Conservation (phyloP, 2,888 invertebrate genomes). For the Phanerotoma sp. region DNA sequence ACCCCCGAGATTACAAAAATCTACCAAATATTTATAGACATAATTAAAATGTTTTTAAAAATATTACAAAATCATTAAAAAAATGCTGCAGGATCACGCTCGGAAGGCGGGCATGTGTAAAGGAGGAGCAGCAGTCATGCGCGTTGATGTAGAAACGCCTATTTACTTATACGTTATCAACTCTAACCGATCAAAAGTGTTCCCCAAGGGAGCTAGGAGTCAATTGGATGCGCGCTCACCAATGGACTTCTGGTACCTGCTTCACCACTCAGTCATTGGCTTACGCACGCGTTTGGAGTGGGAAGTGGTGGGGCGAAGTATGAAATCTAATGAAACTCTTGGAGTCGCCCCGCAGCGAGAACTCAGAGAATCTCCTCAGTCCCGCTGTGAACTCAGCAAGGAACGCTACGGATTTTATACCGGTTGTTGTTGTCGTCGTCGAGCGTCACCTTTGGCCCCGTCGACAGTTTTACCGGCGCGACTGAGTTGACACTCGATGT, state of each 20-base stretch:
- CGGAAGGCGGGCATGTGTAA: slow-evolving; percentile 1
- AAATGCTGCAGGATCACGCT: background rate
- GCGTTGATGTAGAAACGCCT: slow-evolving; percentile 22
- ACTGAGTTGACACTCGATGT: too few species aligned
- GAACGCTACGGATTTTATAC: slow-evolving; percentile 42
- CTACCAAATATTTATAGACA: too few species aligned
- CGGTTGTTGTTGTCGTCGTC: slow-evolving; percentile 16
- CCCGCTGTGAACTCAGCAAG: slow-evolving; percentile 58
- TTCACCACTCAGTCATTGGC: slow-evolving; percentile 5
- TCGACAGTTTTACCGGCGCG: too few species aligned
- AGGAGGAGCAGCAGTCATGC: slow-evolving; percentile 39
- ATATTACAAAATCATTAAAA: background rate
- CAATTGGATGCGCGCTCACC: slow-evolving; percentile 42
- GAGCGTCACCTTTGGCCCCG: background rate
- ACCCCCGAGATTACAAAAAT: too few species aligned
- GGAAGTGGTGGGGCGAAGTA: slow-evolving; percentile 39
- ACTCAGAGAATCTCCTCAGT: slow-evolving; percentile 49
- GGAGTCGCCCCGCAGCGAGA: slow-evolving; percentile 56
- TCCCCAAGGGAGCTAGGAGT: slow-evolving; percentile 47
- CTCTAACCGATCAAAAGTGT: slow-evolving; percentile 40
- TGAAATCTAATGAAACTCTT: slow-evolving; percentile 35
- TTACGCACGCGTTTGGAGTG: slow-evolving; percentile 20
- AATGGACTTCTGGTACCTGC: slow-evolving; percentile 52
- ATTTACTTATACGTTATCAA: too few species aligned
- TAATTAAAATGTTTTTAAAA: background rate